A percentile compares a stretch with the other conserved stretches of the same genome.
Evolutionary conservation across 1,140 invertebrate species (phyloP).

Genomic region (Nilaparvata lugens): DNA sequence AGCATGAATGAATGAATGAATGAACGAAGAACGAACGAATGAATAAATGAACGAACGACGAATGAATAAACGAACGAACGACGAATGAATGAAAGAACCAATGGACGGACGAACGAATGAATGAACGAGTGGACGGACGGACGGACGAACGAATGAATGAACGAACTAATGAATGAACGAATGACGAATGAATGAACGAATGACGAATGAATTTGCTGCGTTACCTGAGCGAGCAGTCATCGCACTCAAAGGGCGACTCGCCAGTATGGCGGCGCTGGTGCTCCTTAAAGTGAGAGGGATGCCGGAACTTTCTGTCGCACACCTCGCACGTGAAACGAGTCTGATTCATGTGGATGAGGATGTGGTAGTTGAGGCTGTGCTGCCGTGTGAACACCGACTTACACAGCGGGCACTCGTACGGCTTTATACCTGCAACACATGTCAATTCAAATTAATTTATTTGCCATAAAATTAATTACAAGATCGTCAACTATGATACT

Average conservation of each 20-base stretch:
- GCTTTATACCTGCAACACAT: constrained; percentile 45
- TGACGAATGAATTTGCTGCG: too few relatives aligned
- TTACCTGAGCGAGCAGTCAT: constrained; percentile 48
- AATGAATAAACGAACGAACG: too few relatives aligned
- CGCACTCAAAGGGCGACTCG: constrained; percentile 55
- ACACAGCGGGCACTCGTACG: constrained; percentile 53
- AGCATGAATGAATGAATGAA: background rate
- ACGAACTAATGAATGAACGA: too few relatives aligned
- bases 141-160: too few relatives aligned
- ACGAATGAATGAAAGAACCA: too few relatives aligned
- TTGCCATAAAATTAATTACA: too few relatives aligned
- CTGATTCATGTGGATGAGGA: constrained; percentile 56
- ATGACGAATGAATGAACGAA: too few relatives aligned
- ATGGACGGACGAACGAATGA: too few relatives aligned
- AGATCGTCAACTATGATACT: too few relatives aligned
- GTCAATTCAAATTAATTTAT: too few relatives aligned
- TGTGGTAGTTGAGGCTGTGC: constrained; percentile 58
- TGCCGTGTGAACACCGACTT: constrained; percentile 52
- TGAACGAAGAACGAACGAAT: background rate
- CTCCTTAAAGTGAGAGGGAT: constrained; percentile 58
- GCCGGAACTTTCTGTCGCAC: constrained; percentile 53
- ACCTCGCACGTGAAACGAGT: constrained; percentile 53
- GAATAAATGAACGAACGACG: too few relatives aligned
- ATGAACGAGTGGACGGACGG: too few relatives aligned
- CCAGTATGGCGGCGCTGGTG: constrained; percentile 54